Evolutionary conservation across 2,113 vertebrate genomes (phyloP).

Genomic region (Eublepharis macularius): DNA sequence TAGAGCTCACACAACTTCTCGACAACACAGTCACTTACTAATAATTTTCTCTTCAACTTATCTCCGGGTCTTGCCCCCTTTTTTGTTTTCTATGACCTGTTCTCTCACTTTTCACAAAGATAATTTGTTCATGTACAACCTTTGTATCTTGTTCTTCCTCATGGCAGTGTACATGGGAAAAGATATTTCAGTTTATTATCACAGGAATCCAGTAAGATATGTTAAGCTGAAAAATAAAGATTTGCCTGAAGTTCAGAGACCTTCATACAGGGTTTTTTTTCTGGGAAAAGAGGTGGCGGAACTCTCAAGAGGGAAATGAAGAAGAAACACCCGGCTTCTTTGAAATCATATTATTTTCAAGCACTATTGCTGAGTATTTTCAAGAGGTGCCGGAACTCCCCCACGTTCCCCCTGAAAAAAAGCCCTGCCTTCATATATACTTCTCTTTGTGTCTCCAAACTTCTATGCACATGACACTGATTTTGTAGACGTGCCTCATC

Average conservation of each 20-base stretch:
- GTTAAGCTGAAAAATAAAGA: neutral
- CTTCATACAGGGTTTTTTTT: no score
- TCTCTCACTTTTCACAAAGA: neutral
- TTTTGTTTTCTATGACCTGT: neutral
- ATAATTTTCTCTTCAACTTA: neutral
- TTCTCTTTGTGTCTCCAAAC: neutral
- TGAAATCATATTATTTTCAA: no score
- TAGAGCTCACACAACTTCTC: neutral
- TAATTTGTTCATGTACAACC: neutral
- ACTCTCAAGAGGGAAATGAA: no score
- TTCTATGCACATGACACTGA: neutral
- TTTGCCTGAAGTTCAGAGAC: neutral
- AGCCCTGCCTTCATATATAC: neutral
- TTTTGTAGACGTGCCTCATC: neutral
- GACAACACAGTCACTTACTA: neutral
- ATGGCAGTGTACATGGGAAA: neutral
- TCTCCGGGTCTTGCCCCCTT: neutral
- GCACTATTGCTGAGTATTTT: no score
- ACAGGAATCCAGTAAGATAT: neutral
- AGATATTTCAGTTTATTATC: neutral
- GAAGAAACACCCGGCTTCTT: no score
- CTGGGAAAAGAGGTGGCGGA: no score
- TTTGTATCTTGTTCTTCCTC: neutral
- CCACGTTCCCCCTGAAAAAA: no score
- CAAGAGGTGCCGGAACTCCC: no score